Percentiles rank a stretch among this genome's conserved stretches.
Conservation (phyloP, 1,140 invertebrate species). For the Coenobita brevimanus region DNA sequence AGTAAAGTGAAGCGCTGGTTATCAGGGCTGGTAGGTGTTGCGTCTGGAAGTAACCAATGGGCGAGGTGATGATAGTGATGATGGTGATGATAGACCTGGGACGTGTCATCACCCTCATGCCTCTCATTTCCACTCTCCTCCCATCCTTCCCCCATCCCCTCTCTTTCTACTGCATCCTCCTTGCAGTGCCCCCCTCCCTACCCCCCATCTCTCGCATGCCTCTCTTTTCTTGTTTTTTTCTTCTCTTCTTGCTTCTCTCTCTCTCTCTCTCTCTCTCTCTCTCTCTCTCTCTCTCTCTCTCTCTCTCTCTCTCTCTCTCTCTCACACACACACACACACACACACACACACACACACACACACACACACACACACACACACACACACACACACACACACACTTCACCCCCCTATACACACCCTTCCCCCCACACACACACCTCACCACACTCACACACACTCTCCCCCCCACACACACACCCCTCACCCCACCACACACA, state of each 20-base stretch:
- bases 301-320: neutral
- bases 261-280: neutral
- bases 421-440: neutral
- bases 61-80: conserved; percentile 5
- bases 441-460: neutral
- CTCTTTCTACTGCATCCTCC: neutral
- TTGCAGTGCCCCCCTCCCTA: neutral
- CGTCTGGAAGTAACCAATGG: neutral
- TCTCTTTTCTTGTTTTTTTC: neutral
- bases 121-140: neutral
- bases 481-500: neutral
- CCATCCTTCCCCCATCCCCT: neutral
- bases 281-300: neutral
- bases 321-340: too few species aligned
- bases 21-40: neutral
- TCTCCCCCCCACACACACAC: neutral
- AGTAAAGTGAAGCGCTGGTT: conserved; percentile 1
- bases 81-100: neutral
- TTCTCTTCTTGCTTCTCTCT: neutral
- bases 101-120: neutral
- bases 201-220: neutral
- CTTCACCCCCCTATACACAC: neutral
- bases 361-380: too few species aligned
- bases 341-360: too few species aligned
- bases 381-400: too few species aligned